A percentile compares a stretch with the other conserved stretches of the same genome.
phyloP scores from a whole-genome alignment of 2,888 invertebrate species.

The Lycaena phlaeas region DNA sequence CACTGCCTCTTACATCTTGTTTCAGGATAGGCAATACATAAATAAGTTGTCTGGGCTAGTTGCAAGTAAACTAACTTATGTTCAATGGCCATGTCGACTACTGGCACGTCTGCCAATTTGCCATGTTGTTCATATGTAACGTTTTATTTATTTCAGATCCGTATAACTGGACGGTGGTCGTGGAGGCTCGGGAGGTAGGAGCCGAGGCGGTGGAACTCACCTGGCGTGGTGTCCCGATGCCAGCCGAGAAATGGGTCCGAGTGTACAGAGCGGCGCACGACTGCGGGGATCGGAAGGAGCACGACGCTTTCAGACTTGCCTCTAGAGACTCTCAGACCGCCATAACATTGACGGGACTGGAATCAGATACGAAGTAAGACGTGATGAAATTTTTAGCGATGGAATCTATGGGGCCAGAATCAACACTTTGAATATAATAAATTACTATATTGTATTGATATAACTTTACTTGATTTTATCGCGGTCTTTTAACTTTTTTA shows the following conservation, averaged over 20 bases:
- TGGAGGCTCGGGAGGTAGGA: slow-evolving; percentile 84
- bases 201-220: slow-evolving; percentile 83
- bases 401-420: too few species aligned
- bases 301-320: slow-evolving; percentile 56
- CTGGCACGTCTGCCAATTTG: too few species aligned
- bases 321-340: slow-evolving; percentile 45
- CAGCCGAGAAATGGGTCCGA: slow-evolving; percentile 91
- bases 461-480: too few species aligned
- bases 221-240: slow-evolving; percentile 90
- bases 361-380: slow-evolving; percentile 75
- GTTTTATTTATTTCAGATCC: slow-evolving; percentile 68
- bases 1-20: too few species aligned
- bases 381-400: neutral
- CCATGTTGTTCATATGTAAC: too few species aligned
- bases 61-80: too few species aligned
- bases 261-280: slow-evolving; percentile 85
- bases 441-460: too few species aligned
- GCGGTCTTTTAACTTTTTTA: too few species aligned
- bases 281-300: slow-evolving; percentile 56
- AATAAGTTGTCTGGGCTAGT: too few species aligned
- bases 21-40: too few species aligned
- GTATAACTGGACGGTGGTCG: slow-evolving; percentile 85
- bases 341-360: slow-evolving; percentile 44
- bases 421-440: too few species aligned
- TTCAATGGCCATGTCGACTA: too few species aligned